Percentiles rank a stretch among this genome's conserved stretches.
Evolutionary conservation across 1,140 invertebrate species (phyloP).

Genomic region (Camponotus vicinus): DNA sequence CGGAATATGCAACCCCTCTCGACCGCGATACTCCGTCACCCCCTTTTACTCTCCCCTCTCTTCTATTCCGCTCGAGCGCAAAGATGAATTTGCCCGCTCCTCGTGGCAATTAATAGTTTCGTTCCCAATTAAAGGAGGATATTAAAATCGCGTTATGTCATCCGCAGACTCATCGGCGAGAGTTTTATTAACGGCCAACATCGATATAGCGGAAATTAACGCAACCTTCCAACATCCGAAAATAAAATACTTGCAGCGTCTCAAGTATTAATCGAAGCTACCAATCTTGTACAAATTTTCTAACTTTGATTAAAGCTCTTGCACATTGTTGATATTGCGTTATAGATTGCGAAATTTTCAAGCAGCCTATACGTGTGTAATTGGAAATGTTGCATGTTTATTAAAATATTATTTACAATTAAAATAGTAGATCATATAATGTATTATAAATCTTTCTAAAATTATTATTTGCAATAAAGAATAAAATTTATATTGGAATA

Average conservation of each 20-base stretch:
- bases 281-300: neutral
- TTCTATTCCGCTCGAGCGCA: constrained; percentile 59
- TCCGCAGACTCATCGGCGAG: constrained; percentile 20
- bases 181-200: constrained; percentile 43
- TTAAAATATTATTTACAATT: constrained; percentile 26
- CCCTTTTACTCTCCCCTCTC: neutral
- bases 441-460: constrained; percentile 12
- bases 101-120: constrained; percentile 74
- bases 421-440: neutral
- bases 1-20: constrained; percentile 58
- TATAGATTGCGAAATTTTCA: neutral
- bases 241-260: neutral
- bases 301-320: neutral
- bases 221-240: neutral
- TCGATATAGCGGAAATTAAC: constrained; percentile 11
- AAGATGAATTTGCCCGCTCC: constrained; percentile 71
- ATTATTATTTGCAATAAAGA: constrained; percentile 17
- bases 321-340: neutral
- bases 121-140: constrained; percentile 70
- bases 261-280: neutral
- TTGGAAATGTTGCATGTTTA: constrained; percentile 16
- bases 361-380: neutral
- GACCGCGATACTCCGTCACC: constrained; percentile 51
- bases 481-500: neutral
- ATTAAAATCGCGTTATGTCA: constrained; percentile 68